These are phyloP conservation scores for Anas georgica DNA, from an alignment of 2,797 vertebrate species.

Conservation along the genomic window DNA sequence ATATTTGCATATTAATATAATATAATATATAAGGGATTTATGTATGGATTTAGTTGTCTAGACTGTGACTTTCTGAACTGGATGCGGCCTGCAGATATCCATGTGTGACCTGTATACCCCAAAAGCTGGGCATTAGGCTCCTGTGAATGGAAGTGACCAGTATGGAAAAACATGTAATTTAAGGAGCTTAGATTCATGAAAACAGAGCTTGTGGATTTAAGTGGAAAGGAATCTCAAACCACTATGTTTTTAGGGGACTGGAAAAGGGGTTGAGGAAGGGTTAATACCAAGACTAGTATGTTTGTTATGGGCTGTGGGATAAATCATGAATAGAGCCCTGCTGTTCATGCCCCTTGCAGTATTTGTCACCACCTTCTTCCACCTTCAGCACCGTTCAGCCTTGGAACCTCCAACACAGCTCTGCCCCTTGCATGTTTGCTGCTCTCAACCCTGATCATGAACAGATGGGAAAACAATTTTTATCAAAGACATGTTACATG, in stretches of 20 bases:
- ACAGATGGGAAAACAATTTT: slow-evolving; percentile 27
- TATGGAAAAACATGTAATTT: not conserved
- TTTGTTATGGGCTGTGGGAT: not conserved
- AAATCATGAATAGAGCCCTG: not conserved
- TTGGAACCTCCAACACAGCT: not conserved
- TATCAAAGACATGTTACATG: not conserved
- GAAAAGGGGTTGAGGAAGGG: not conserved
- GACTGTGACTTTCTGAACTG: not conserved
- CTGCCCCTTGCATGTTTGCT: not conserved
- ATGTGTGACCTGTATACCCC: not conserved
- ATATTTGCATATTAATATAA: not conserved
- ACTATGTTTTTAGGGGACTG: not conserved
- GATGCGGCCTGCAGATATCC: not conserved
- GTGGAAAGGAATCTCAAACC: not conserved
- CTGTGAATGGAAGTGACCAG: not conserved
- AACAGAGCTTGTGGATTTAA: not conserved
- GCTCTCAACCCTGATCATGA: not conserved
- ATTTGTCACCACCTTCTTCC: not conserved
- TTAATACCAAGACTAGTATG: not conserved
- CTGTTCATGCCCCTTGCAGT: not conserved
- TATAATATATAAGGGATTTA: not conserved
- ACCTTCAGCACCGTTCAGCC: not conserved
- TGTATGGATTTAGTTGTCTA: not conserved
- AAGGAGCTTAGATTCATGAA: not conserved
- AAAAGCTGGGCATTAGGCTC: not conserved